Evolutionary conservation across 2,113 vertebrate genomes (phyloP), one percentile per base, ranked within the genome.

Genomic region (Menidia beryllina): DNA sequence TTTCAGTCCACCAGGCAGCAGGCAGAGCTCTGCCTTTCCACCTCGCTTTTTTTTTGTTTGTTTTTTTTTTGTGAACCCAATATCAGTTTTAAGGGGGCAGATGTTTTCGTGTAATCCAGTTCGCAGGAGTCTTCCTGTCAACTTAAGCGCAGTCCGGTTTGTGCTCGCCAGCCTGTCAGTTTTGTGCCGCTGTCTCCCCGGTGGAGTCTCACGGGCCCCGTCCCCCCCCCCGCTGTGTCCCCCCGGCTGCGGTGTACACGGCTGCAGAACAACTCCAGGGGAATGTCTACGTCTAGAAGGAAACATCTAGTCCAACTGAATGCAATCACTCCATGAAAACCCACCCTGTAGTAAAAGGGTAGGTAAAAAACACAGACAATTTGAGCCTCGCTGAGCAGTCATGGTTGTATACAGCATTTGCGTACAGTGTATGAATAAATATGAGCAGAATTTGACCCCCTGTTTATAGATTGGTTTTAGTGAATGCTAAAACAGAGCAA

Each of bases 121-220:
- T 77, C 78, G 14, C 79, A 72, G 77, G 84, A 86, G 64, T 81
- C 81, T 77, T 86, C 86, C 78, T 85, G 85, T 86, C 81, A 45
- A 65, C 85, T 90, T 84, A 86, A 81, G 80, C 57, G 65, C 70
- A 72, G 69, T 82, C 88, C 79, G 82, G 67, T 68, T 57, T 27
- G 66, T 75, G 68, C 61, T 19, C 62, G 77, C 74, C 74, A 77
- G 79, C 72, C 77, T 87, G 87, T 84, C 84, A 83, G 79, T 68
- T 78, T 75, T 58, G 54, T 73, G 49, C 69, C 77, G 74, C 63
- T 52, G 77, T 76, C 48, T 72, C 81, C 67, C 75, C 79, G 73
- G 62, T 65, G 36, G 64, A 83, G 75, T 80, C 82, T 70, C 75
- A 86, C 74, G 78, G 84, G 82, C 65, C 70, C 49, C 0, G 39